Base-by-base conservation (phyloP, 2,113 vertebrate genomes). In the Mohoua ochrocephala region DNA sequence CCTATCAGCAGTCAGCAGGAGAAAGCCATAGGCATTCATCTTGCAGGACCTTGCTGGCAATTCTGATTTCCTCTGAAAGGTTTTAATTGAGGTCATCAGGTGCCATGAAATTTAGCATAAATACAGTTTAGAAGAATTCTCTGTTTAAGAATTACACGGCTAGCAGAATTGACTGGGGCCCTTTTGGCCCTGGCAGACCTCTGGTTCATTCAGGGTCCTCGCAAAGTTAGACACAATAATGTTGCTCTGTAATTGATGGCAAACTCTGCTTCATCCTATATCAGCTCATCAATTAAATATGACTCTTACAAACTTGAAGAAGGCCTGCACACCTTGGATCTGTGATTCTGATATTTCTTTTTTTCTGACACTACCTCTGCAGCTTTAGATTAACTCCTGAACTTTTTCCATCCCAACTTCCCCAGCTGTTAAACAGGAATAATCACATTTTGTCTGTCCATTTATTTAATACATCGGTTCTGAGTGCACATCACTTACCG, bases 11-110 rank as follows among this genome's bases (percentile, higher is more conserved):
- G 70, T 79, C 96, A 93, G n/a, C 35, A 79, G 33, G 19, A 92
- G 26, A 96, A 96, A 95, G 30, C 37, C 27, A n/a, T 41, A 44
- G 59, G 49, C 35, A 76, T 96, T 96, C 42, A 67, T 97, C 79
- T 97, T 94, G n/a, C 28, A 95, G 69, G n/a, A 93, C 76, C 67
- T 95, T 71, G 47, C 54, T 80, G 91, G 89, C 47, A 86, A 56
- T 83, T 95, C 61, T 82, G 69, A 69, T 93, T 95, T 83, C 60
- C 47, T 74, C 61, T 73, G 50, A 64, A 53, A 94, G 91, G 80
- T 92, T 97, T 97, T 97, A 97, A 96, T 96, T 97, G 95, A 96
- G 77, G 82, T 88, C 94, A 75, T 77, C 91, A 77, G 28, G 59
- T 68, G 82, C 65, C 50, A 47, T 89, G 83, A 93, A 95, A 88